phyloP scores from a whole-genome alignment of 2,888 invertebrate species.

The Choristoneura rosaceana region DNA sequence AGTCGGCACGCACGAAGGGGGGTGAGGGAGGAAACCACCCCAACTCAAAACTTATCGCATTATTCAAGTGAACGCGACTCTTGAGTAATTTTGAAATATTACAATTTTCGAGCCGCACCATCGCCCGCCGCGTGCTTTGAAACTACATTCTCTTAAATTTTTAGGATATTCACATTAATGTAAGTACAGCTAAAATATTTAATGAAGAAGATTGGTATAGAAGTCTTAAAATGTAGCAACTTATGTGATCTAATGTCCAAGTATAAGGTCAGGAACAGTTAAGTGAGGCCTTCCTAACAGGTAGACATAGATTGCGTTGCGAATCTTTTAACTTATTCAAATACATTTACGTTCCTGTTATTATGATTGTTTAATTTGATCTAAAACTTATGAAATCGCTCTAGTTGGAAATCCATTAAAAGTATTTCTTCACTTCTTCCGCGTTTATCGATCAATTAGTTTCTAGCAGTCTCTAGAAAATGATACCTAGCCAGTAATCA shows the following conservation, averaged over 20 bases:
- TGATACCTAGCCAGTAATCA: constrained; percentile 5
- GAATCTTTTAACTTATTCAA: not conserved
- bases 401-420: not conserved
- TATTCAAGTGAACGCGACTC: constrained; percentile 85
- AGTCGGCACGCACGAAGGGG: constrained; percentile 72
- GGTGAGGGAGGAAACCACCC: constrained; percentile 62
- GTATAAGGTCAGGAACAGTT: not conserved
- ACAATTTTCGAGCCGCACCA: constrained; percentile 81
- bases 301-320: not conserved
- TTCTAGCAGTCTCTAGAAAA: constrained; percentile 5
- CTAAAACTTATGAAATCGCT: not conserved
- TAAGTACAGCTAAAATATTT: not conserved
- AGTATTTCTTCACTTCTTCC: not conserved
- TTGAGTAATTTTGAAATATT: constrained; percentile 86
- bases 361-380: not conserved
- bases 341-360: not conserved
- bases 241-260: not conserved
- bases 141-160: constrained; percentile 32
- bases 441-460: no score
- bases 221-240: not conserved
- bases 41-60: constrained; percentile 79
- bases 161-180: not conserved
- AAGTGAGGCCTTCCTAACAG: not conserved
- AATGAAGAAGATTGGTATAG: no score
- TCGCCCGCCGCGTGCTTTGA: constrained; percentile 55